Evolutionary conservation across 2,888 invertebrate genomes (phyloP).

Genomic region (Heteromyza rotundicornis): DNA sequence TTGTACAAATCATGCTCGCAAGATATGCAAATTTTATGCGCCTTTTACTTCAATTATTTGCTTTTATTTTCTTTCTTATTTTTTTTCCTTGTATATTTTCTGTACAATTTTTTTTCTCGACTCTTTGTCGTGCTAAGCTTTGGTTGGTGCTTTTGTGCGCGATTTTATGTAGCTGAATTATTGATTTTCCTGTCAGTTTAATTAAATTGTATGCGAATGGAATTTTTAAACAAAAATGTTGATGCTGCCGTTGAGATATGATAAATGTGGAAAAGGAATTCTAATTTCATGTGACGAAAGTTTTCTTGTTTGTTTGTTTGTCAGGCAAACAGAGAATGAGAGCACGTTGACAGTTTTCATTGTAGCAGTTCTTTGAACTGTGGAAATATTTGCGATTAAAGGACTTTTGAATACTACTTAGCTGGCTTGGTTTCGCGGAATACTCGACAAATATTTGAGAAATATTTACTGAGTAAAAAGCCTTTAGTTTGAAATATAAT

Average conservation of each 20-base stretch:
- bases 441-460: too few species aligned
- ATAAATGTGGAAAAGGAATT: not conserved
- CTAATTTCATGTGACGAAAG: not conserved
- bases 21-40: conserved; percentile 17
- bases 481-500: too few species aligned
- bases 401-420: too few species aligned
- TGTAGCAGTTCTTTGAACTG: too few species aligned
- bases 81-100: not conserved
- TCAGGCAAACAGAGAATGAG: too few species aligned
- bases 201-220: conserved; percentile 19
- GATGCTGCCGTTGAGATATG: not conserved
- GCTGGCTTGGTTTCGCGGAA: too few species aligned
- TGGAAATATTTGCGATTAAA: too few species aligned
- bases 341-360: too few species aligned
- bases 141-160: not conserved
- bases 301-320: too few species aligned
- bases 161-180: conserved; percentile 1
- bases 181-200: conserved; percentile 20
- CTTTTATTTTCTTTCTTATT: not conserved
- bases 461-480: too few species aligned
- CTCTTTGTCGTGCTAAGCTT: not conserved
- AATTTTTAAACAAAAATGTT: conserved; percentile 14
- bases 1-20: conserved; percentile 22
- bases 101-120: not conserved
- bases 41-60: conserved; percentile 8